These are phyloP conservation scores for Auanema sp. DNA, from an alignment of 2,888 invertebrate genomes.

Conservation along the genomic window DNA sequence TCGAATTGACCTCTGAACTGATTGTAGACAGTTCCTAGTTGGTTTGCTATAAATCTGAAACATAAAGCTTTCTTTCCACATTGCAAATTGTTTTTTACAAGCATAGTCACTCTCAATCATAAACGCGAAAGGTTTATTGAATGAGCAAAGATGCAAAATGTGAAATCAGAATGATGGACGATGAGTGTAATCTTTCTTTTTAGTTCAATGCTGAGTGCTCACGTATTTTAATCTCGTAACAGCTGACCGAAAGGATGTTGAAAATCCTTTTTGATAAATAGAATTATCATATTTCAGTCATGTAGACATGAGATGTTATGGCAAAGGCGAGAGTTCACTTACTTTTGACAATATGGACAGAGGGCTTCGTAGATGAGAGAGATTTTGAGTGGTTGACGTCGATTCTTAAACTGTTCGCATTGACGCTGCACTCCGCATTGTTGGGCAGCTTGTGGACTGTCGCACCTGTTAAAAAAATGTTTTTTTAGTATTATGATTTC, in stretches of 20 bases:
- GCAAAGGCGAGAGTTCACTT: conserved; percentile 10
- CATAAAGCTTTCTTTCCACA: too few relatives aligned
- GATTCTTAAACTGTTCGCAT: conserved; percentile 52
- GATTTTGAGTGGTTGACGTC: conserved; percentile 52
- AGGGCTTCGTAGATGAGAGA: conserved; percentile 61
- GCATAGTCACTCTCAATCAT: background rate
- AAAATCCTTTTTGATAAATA: background rate
- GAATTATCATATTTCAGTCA: background rate
- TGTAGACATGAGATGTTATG: background rate
- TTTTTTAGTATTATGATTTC: background rate
- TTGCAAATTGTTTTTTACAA: background rate
- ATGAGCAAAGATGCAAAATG: background rate
- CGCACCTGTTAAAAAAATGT: conserved; percentile 40
- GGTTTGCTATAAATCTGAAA: conserved; percentile 59
- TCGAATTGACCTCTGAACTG: conserved; percentile 55
- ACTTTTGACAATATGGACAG: conserved; percentile 62
- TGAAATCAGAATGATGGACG: background rate
- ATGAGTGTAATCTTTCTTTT: conserved; percentile 1
- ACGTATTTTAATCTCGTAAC: background rate
- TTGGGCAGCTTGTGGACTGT: conserved; percentile 52
- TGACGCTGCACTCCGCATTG: conserved; percentile 55
- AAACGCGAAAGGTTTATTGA: background rate
- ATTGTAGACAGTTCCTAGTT: conserved; percentile 55
- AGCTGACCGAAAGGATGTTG: conserved; percentile 2
- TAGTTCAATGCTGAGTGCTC: background rate